Base-by-base conservation (phyloP, 2,888 invertebrate genomes). In the Caenorhabditis macrosperma region DNA sequence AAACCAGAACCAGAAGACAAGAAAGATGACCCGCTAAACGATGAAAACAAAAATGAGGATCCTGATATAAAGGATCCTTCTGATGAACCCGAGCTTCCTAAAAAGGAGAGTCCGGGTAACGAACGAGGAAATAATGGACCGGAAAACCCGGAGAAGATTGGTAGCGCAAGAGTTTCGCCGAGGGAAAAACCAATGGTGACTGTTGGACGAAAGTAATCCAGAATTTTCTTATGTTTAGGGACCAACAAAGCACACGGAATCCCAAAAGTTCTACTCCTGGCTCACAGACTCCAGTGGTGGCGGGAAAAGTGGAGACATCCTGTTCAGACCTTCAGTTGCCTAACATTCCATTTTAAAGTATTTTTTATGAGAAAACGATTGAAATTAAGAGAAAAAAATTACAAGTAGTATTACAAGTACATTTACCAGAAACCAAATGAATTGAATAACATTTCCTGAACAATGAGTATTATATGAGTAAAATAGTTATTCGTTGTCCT, bases 231-330 rank as follows among this genome's bases (percentile, higher is more conserved):
- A 24, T 35, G 7, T 59, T 38, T 33, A 82, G 82, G 52, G 46
- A 12, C 61, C 72, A 20, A 57, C 26, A 2, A 75, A 54, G 22
- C 83, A 83, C 44, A 78, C 83, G 9, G 69, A 81, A 46, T 66
- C 83, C n/a, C 77, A 77, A 54, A 81, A 78, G 22, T 83, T 81
- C 54, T 83, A 83, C 44, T 77, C 78, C 3, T 83, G 83, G 83
- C 67, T 83, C 9, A 77, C 64, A 5, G 79, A 80, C 57, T 30
- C 57, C 0, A 41, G 22, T 30, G 64, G 38, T 6, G 22, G 5
- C 4, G 55, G 59, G 33, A 74, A 46, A 10, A 81, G 81, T 52
- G 60, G 68, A 26, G 77, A 72, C 17, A 63, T 77, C 10, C 50
- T 81, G 24, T 81, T 81, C 46, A 35, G 55, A 20, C 80, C 75